These are phyloP conservation scores for Sweltsa coloradensis DNA, from an alignment of 1,140 invertebrate species.

Conservation along the genomic window DNA sequence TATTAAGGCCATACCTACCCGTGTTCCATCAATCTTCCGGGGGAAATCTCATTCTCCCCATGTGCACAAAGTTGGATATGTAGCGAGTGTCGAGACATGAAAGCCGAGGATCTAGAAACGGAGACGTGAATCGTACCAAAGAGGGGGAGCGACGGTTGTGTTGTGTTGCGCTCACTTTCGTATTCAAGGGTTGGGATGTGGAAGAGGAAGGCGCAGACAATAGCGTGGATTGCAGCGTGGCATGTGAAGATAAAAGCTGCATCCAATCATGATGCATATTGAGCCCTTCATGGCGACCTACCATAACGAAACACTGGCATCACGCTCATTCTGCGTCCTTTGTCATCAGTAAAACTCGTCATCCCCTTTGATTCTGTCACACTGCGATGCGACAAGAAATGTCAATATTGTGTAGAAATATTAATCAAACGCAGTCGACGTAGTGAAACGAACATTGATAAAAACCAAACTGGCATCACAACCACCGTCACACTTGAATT, in stretches of 20 bases:
- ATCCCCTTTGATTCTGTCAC: too few relatives aligned
- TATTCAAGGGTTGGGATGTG: neutral
- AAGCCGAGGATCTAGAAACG: slow-evolving; percentile 2
- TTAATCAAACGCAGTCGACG: too few relatives aligned
- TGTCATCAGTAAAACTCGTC: too few relatives aligned
- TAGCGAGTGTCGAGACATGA: slow-evolving; percentile 7
- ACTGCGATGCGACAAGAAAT: too few relatives aligned
- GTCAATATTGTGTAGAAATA: too few relatives aligned
- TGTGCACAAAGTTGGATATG: neutral
- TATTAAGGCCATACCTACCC: slow-evolving; percentile 15
- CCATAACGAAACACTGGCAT: slow-evolving; percentile 1
- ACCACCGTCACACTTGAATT: too few relatives aligned
- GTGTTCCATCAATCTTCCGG: slow-evolving; percentile 18
- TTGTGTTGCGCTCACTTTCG: too few relatives aligned
- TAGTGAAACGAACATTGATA: too few relatives aligned
- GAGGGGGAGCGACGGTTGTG: too few relatives aligned
- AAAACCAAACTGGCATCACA: too few relatives aligned
- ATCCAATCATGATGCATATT: slow-evolving; percentile 1
- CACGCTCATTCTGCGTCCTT: too few relatives aligned
- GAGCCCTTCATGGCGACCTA: slow-evolving; percentile 1
- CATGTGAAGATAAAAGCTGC: slow-evolving; percentile 8
- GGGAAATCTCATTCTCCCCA: slow-evolving; percentile 6
- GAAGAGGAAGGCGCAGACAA: slow-evolving; percentile 5
- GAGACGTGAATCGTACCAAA: too few relatives aligned
- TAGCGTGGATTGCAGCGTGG: slow-evolving; percentile 4